Percentiles rank a stretch among this genome's conserved stretches.
phyloP scores from a whole-genome alignment of 2,113 vertebrate genomes.

The Ailuropoda melanoleuca region DNA sequence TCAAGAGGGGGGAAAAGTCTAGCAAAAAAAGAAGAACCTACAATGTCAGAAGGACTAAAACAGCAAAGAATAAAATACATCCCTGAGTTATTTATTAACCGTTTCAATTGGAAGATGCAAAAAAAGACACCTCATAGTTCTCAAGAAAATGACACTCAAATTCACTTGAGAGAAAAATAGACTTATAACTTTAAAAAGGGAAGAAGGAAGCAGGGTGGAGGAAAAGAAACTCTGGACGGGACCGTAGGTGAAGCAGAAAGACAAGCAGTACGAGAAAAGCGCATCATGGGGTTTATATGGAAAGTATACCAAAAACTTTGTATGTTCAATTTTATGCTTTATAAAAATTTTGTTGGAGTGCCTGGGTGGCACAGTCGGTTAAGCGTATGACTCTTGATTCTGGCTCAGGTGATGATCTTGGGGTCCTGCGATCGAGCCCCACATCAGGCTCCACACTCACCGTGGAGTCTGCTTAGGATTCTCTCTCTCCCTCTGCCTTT shows the following conservation, averaged over 20 bases:
- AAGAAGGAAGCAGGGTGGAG: neutral
- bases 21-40: neutral
- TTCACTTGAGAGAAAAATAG: neutral
- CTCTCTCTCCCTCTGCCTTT: neutral
- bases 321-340: neutral
- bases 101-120: neutral
- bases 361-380: neutral
- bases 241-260: neutral
- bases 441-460: neutral
- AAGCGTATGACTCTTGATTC: neutral
- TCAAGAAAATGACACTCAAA: slow-evolving; percentile 31
- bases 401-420: neutral
- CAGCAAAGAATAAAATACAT: neutral
- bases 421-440: neutral
- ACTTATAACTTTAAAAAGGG: neutral
- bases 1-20: neutral
- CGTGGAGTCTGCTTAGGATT: neutral
- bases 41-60: neutral
- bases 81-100: neutral
- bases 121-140: neutral
- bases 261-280: neutral
- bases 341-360: neutral
- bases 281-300: neutral
- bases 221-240: neutral
- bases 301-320: neutral